Evolutionary conservation across 2,888 invertebrate genomes (phyloP).

Genomic region (Aleiodes leptofemur): DNA sequence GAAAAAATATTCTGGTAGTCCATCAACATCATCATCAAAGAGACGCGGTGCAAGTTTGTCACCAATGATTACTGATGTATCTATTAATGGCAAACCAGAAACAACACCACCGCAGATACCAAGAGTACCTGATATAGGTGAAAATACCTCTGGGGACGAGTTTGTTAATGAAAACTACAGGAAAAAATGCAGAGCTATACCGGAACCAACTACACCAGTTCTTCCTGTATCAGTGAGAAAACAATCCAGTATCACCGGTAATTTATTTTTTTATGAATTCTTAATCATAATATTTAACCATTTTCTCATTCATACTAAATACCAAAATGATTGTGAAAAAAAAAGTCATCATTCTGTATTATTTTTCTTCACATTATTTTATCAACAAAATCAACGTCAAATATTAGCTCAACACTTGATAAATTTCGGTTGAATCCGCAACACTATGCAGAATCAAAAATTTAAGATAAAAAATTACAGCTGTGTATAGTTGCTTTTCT

Average conservation of each 20-base stretch:
- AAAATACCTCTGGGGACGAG: slow-evolving; percentile 56
- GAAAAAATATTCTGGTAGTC: slow-evolving; percentile 54
- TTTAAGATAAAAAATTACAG: not conserved
- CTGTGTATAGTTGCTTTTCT: not conserved
- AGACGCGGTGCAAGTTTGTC: slow-evolving; percentile 33
- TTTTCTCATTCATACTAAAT: not conserved
- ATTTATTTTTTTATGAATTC: not conserved
- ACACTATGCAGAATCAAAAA: not conserved
- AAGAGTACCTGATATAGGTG: slow-evolving; percentile 67
- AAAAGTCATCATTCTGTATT: not conserved
- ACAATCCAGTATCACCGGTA: slow-evolving; percentile 70
- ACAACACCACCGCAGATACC: slow-evolving; percentile 71
- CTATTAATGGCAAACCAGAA: slow-evolving; percentile 58
- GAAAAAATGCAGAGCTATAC: slow-evolving; percentile 56
- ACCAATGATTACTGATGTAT: slow-evolving; percentile 18
- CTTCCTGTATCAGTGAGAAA: slow-evolving; percentile 59
- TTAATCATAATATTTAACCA: too few species aligned
- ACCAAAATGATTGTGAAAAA: too few species aligned
- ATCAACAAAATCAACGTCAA: slow-evolving; percentile 3
- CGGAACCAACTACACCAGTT: slow-evolving; percentile 66
- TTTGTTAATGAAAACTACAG: slow-evolving; percentile 47
- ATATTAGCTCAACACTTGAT: slow-evolving; percentile 15
- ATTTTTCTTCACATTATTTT: not conserved
- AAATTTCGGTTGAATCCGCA: not conserved
- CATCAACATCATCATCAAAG: slow-evolving; percentile 26